Percentiles rank a stretch among this genome's conserved stretches.
phyloP scores from a whole-genome alignment of 2,797 vertebrate genomes.

The Anas bahamensis region DNA sequence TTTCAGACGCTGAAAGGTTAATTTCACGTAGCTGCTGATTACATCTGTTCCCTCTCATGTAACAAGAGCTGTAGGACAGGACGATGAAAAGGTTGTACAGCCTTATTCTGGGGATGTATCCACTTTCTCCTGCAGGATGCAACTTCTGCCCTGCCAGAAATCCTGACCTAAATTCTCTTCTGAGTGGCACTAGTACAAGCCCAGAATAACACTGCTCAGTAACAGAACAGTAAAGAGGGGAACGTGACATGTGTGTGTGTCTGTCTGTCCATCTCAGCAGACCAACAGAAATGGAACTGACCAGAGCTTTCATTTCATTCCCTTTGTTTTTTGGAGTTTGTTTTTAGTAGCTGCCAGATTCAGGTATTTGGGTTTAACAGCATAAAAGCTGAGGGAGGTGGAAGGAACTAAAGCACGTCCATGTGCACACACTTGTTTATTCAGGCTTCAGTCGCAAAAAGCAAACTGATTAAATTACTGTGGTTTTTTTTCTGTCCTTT shows the following conservation, averaged over 20 bases:
- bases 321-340: not conserved
- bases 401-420: not conserved
- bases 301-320: not conserved
- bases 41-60: not conserved
- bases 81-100: not conserved
- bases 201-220: not conserved
- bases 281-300: not conserved
- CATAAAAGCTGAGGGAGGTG: not conserved
- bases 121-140: not conserved
- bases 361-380: not conserved
- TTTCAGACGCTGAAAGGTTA: conserved; percentile 28
- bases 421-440: not conserved
- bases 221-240: not conserved
- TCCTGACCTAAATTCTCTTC: conserved; percentile 32
- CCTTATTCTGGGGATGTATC: not conserved
- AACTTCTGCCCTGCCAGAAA: not conserved
- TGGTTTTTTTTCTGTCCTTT: not conserved
- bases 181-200: not conserved
- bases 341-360: not conserved
- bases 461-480: not conserved
- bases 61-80: not conserved
- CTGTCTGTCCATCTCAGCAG: not conserved
- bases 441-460: not conserved
- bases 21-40: not conserved
- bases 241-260: not conserved